These are phyloP conservation scores for Chrysolina americana DNA, from an alignment of 2,888 invertebrate genomes.

Conservation along the genomic window DNA sequence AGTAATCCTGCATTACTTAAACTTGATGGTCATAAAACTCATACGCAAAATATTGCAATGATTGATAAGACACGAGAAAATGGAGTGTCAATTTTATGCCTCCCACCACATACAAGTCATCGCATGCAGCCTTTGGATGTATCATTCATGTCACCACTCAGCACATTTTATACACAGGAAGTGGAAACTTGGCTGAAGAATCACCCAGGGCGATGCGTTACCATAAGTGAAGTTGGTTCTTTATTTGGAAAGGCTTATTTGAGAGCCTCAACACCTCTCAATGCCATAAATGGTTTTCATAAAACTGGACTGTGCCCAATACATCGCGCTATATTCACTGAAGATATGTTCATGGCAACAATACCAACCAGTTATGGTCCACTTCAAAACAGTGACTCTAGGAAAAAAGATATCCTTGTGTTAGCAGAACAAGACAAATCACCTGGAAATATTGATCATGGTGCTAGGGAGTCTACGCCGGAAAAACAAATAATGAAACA, in stretches of 20 bases:
- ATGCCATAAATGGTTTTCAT: slow-evolving; percentile 57
- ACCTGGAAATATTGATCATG: too few species aligned
- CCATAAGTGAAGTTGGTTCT: slow-evolving; percentile 51
- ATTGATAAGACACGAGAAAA: slow-evolving; percentile 51
- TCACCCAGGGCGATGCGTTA: slow-evolving; percentile 55
- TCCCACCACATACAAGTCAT: slow-evolving; percentile 58
- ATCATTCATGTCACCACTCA: slow-evolving; percentile 54
- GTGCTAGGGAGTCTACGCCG: not conserved
- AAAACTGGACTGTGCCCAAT: slow-evolving; percentile 35
- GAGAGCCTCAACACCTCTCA: slow-evolving; percentile 52
- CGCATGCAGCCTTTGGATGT: slow-evolving; percentile 59
- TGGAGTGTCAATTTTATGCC: slow-evolving; percentile 58
- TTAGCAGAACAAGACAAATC: not conserved
- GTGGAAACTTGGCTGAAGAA: slow-evolving; percentile 50
- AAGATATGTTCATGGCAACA: slow-evolving; percentile 29
- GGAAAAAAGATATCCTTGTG: slow-evolving; percentile 22
- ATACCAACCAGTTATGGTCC: slow-evolving; percentile 29
- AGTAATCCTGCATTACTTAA: slow-evolving; percentile 36
- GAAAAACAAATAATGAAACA: slow-evolving; percentile 18
- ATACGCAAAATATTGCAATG: not conserved
- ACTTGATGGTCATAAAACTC: slow-evolving; percentile 31
- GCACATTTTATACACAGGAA: slow-evolving; percentile 23
- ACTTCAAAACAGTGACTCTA: slow-evolving; percentile 27
- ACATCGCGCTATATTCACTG: slow-evolving; percentile 26
- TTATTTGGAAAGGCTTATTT: slow-evolving; percentile 53